These are phyloP conservation scores for Leptobrachium ailaonicum DNA, from an alignment of 2,113 vertebrate species.

Conservation along the genomic window DNA sequence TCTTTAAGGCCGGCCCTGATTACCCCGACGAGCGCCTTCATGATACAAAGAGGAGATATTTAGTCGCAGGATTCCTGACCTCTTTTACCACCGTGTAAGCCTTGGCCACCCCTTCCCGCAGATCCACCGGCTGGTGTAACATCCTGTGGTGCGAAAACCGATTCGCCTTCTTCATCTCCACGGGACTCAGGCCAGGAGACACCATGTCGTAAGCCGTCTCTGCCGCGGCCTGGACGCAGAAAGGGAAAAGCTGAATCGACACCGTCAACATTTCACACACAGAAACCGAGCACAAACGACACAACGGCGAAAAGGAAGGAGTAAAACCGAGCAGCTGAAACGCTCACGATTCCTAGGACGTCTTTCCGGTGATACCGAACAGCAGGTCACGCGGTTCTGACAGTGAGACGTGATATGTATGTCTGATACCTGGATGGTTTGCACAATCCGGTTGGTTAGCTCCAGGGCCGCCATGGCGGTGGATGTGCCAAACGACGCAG, in stretches of 20 bases:
- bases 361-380: too few species aligned
- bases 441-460: constrained; percentile 94
- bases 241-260: not conserved
- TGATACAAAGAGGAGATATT: too few species aligned
- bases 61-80: constrained; percentile 63
- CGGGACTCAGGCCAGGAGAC: constrained; percentile 85
- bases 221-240: constrained; percentile 80
- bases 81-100: constrained; percentile 96
- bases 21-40: too few species aligned
- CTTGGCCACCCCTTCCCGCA: constrained; percentile 95
- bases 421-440: constrained; percentile 64
- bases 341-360: too few species aligned
- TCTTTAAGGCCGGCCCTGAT: too few species aligned
- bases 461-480: constrained; percentile 97
- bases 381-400: too few species aligned
- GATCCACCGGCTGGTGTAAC: constrained; percentile 91
- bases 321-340: too few species aligned
- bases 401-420: too few species aligned
- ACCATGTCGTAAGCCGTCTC: constrained; percentile 98
- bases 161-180: constrained; percentile 80
- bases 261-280: not conserved
- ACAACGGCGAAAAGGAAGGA: too few species aligned
- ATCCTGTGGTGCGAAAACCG: constrained; percentile 84
- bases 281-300: too few species aligned
- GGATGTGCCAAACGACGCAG: constrained; percentile 94